Evolutionary conservation across 1,140 invertebrate genomes (phyloP).

Genomic region (Trachelipus rathkii): DNA sequence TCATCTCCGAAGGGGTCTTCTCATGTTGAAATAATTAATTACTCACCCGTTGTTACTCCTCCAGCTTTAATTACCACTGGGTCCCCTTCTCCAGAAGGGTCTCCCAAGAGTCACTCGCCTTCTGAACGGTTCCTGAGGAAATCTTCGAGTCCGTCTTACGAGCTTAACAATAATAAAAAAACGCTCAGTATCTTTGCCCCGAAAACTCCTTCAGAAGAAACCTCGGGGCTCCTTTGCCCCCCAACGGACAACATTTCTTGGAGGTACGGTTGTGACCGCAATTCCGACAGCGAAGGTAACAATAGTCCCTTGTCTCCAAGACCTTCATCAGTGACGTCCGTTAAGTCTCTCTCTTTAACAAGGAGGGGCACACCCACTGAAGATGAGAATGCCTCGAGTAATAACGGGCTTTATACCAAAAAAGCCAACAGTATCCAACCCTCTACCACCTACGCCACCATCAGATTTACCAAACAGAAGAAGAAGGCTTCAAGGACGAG

Average conservation of each 20-base stretch:
- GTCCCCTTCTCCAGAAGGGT: neutral
- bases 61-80: neutral
- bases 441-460: neutral
- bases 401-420: neutral
- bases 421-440: neutral
- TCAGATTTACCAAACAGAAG: neutral
- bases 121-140: neutral
- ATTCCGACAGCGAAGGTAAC: neutral
- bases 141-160: neutral
- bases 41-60: neutral
- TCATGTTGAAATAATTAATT: neutral
- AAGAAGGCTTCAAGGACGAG: neutral
- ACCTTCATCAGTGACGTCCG: neutral
- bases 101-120: neutral
- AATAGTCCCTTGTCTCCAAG: neutral
- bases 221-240: neutral
- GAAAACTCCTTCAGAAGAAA: neutral
- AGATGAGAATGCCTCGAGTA: neutral
- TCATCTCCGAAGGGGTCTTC: neutral
- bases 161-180: neutral
- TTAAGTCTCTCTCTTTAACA: neutral
- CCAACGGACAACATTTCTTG: neutral
- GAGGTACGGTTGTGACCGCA: neutral
- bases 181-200: neutral
- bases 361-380: neutral